Conservation (phyloP, 2,113 vertebrate species). For the Bubo blakistoni region DNA sequence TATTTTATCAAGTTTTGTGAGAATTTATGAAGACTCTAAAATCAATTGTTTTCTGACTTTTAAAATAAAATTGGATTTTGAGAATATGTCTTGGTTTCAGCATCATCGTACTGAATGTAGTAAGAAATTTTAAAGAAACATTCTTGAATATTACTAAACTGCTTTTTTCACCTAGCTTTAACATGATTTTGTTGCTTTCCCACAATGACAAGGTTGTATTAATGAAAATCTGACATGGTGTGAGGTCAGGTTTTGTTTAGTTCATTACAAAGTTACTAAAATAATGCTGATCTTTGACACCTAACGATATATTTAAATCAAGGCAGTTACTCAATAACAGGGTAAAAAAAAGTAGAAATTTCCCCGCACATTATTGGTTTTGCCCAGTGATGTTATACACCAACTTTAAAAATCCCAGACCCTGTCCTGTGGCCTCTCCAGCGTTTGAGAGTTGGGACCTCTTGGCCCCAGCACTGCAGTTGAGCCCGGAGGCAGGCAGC, state of each 20-base stretch:
- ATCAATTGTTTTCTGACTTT: not conserved
- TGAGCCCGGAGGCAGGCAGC: not conserved
- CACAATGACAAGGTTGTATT: not conserved
- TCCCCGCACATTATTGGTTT: not conserved
- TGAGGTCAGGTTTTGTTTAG: not conserved
- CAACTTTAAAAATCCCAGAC: not conserved
- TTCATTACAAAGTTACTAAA: not conserved
- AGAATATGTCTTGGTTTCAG: not conserved
- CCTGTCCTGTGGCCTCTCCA: not conserved
- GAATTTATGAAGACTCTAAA: not conserved
- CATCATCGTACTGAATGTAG: not conserved
- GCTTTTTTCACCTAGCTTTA: not conserved
- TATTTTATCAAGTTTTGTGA: not conserved
- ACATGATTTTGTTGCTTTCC: not conserved
- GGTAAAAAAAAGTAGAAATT: not conserved
- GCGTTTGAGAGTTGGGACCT: not conserved
- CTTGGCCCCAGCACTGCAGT: rapidly evolving
- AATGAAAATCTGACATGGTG: not conserved
- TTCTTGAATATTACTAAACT: not conserved
- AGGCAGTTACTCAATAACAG: not conserved
- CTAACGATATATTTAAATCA: not conserved
- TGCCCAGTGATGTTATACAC: not conserved
- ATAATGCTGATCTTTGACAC: not conserved
- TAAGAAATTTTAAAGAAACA: not conserved
- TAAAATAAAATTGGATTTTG: not conserved